phyloP scores from a whole-genome alignment of 2,888 invertebrate species.

The Leucophora obtusa region DNA sequence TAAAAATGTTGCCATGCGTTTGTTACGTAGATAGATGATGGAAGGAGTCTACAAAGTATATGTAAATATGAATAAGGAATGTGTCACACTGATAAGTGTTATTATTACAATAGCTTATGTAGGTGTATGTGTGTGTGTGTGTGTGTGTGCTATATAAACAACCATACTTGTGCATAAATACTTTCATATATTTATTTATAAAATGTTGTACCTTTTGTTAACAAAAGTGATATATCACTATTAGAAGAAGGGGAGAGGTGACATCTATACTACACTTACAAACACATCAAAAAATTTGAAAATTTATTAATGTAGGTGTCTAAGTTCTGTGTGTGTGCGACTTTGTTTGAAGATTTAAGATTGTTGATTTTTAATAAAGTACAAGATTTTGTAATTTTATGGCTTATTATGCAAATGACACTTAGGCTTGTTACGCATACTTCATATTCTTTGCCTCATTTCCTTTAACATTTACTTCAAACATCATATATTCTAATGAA shows the following conservation, averaged over 20 bases:
- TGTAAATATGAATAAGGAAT: slow-evolving; percentile 36
- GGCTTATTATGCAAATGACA: slow-evolving; percentile 55
- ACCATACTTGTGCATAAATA: slow-evolving; percentile 1
- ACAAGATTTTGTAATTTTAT: slow-evolving; percentile 52
- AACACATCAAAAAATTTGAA: not conserved
- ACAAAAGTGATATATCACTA: slow-evolving; percentile 20
- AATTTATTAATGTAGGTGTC: not conserved
- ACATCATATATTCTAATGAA: no score
- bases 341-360: not conserved
- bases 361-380: slow-evolving; percentile 50
- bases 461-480: no score
- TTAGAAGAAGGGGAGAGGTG: slow-evolving; percentile 17
- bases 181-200: slow-evolving; percentile 9
- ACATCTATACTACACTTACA: slow-evolving; percentile 3
- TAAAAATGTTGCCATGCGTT: slow-evolving; percentile 14
- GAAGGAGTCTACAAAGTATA: no score
- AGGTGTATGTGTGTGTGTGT: not conserved
- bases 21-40: no score
- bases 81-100: slow-evolving; percentile 52
- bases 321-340: not conserved
- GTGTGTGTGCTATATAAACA: not conserved
- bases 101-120: slow-evolving; percentile 38
- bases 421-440: slow-evolving; percentile 38
- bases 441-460: not conserved
- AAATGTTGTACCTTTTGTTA: not conserved